Base-by-base conservation (phyloP, 1,140 invertebrate species). In the Adoxophyes honmai region DNA sequence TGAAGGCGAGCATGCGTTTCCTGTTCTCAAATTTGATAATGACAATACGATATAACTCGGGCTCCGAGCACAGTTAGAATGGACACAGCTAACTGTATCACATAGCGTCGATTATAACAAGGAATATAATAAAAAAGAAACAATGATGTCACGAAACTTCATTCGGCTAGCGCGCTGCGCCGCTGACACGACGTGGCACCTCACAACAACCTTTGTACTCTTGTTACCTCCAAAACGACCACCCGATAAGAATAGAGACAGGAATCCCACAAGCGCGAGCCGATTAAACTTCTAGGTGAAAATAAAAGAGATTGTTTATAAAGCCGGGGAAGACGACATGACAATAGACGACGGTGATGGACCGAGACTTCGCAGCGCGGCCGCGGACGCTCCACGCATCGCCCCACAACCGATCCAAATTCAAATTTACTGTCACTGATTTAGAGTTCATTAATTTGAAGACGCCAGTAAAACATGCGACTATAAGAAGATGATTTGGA, bases 261-360 rank as follows among this genome's bases (percentile, higher is more conserved):
- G 79, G 74, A 77, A 87, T 87, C 82, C 82, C 74, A 73, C 67
- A 64, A 82, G 76, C 74, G 73, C 73, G 78, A 75, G 75, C 73
- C 80, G 82, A 88, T 88, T 84, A 86, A 81, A 86, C 74, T 83
- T 65, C 70, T 81, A 79, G 81, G 72, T 82, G 74, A 86, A 88
- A 88, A 86, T 86, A 88, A 86, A 88, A 86, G 74, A 73, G 80
- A 82, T 81, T 85, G 81, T 84, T 84, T 86, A 86, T 83, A 86
- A 85, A 86, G 78, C 75, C 62, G 65, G 69, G 79, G 81, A 79
- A 82, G 77, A 77, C 77, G 77, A 86, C 83, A 80, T 81, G 73
- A 86, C 81, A 86, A 86, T 85, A 84, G 83, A 78, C 68, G 75
- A 74, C 72, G 71, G 62, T 78, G 83, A 85, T 79, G 77, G 68